Conservation (phyloP, 1,140 invertebrate genomes). For the Magallana ariakensis region DNA sequence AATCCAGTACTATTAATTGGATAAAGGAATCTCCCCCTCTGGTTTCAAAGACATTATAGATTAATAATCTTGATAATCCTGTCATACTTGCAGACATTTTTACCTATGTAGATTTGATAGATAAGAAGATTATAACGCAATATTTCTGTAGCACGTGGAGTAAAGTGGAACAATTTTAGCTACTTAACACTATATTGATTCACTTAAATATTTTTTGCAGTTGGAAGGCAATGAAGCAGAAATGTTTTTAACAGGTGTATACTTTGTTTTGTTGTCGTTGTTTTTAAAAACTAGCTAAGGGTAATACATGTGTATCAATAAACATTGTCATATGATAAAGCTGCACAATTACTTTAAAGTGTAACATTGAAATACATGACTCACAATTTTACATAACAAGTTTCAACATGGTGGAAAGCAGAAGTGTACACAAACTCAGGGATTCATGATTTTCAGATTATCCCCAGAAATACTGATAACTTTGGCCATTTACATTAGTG, state of each 20-base stretch:
- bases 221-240: no score
- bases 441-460: conserved; percentile 20
- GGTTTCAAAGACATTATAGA: neutral
- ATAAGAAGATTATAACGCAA: conserved; percentile 6
- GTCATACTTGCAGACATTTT: neutral
- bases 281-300: no score
- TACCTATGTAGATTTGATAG: neutral
- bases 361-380: no score
- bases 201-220: no score
- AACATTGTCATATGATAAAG: no score
- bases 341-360: no score
- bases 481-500: neutral
- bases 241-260: no score
- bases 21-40: neutral
- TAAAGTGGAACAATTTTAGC: neutral
- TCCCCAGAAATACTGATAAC: neutral
- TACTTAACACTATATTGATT: neutral
- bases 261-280: no score
- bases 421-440: neutral
- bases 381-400: neutral
- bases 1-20: neutral
- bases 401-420: neutral
- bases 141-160: neutral
- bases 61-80: neutral
- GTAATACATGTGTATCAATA: no score